Percentiles rank a stretch among this genome's conserved stretches.
Conservation (phyloP, 2,113 vertebrate genomes). For the Ia io region DNA sequence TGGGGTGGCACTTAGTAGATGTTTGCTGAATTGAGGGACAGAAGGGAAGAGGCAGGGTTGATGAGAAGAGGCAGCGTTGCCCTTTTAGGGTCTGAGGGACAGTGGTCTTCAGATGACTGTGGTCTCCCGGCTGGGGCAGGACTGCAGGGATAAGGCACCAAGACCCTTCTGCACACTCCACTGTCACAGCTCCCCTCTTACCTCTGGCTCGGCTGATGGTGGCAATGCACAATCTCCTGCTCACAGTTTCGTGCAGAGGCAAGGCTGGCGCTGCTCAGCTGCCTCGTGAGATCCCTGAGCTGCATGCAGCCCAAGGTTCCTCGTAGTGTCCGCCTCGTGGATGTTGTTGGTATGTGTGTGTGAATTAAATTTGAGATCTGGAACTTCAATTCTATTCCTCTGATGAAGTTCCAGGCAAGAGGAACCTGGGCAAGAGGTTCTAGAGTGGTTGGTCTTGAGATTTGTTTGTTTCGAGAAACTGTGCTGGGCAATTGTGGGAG, state of each 20-base stretch:
- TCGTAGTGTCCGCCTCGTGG: neutral
- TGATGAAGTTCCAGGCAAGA: neutral
- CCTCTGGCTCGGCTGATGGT: neutral
- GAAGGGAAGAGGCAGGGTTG: neutral
- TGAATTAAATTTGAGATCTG: neutral
- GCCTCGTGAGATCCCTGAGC: neutral
- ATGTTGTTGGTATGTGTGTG: neutral
- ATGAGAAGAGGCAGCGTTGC: neutral
- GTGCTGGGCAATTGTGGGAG: neutral
- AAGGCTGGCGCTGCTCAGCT: neutral
- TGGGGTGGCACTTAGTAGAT: neutral
- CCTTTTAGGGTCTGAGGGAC: neutral
- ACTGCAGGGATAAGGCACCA: fast-evolving
- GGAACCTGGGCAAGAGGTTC: neutral
- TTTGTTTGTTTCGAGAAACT: neutral
- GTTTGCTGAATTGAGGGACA: neutral
- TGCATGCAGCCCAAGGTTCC: neutral
- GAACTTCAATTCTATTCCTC: neutral
- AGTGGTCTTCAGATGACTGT: neutral
- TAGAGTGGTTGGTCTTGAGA: neutral
- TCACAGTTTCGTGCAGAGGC: neutral
- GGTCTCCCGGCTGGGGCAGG: neutral
- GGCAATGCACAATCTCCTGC: neutral
- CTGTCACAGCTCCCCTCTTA: neutral
- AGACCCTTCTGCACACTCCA: neutral